Evolutionary conservation across 2,888 invertebrate genomes (phyloP), one percentile per base, ranked within the genome.

Genomic region (Macaria notata): DNA sequence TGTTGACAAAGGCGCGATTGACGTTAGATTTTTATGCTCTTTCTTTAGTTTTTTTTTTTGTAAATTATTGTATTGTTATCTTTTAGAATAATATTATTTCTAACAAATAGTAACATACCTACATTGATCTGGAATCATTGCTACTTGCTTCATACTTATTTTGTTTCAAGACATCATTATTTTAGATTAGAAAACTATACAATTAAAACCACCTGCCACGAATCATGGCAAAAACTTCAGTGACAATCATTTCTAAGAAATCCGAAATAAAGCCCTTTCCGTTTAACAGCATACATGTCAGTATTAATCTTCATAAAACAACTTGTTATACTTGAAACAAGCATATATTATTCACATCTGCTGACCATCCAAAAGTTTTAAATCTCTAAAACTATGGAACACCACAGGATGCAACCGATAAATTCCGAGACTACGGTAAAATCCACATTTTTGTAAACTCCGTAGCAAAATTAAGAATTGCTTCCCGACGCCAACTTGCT

Each of bases 341-440:
- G 65, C 64, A 53, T 60, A 55, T 63, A 66, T 66, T 67, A n/a
- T 33, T 63, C 54, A 68, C 71, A 76, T 74, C 71, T 78, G 71
- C 63, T 70, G 70, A 70, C 76, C 77, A 66, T 61, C 62, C 56
- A 64, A 63, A 54, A 64, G 64, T 66, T 68, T 69, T 68, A 66
- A 71, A 73, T 68, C 66, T 52, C 60, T 68, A 73, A 73, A 71
- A 69, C 72, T 70, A 48, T 47, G 62, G 67, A 64, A 68, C 75
- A 59, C 76, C 67, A 50, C 74, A 71, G 77, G 75, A 73, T 66
- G 65, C 67, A 60, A 64, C 62, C 67, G 81, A 88, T 88, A 90
- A 88, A 90, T 89, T 85, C 81, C 77, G 63, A 78, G 84, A 79
- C 79, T 82, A 84, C 79, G 73, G 85, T 62, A 83, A 88, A 88